Conservation (phyloP, 2,797 vertebrate genomes). For the Falco concolor region DNA sequence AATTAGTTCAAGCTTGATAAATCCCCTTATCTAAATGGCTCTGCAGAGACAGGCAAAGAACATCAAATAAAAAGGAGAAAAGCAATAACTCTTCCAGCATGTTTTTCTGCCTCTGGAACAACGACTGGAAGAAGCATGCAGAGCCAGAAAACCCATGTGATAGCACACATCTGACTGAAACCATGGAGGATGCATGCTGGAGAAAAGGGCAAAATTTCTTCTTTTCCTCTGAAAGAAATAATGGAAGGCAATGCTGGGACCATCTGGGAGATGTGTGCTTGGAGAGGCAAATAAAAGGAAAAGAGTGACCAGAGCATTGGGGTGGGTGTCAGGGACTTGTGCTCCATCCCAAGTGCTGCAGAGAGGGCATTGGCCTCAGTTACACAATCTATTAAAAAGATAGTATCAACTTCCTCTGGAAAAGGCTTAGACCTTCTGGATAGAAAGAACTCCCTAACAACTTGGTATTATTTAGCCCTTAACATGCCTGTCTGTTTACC, state of each 20-base stretch:
- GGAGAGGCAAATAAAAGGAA: not conserved
- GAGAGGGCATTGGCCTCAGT: not conserved
- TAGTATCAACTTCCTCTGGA: conserved; percentile 23
- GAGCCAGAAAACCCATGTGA: not conserved
- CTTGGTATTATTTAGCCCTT: not conserved
- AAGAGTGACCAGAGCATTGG: not conserved
- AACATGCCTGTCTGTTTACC: not conserved
- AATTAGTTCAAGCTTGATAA: conserved; percentile 63
- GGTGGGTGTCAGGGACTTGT: not conserved
- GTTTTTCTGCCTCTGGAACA: conserved; percentile 18
- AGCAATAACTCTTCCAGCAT: conserved; percentile 29
- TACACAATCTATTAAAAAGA: conserved; percentile 6
- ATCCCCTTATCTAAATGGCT: conserved; percentile 55
- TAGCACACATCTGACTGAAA: not conserved
- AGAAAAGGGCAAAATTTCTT: not conserved
- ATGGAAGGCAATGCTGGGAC: not conserved
- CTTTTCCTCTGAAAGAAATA: not conserved
- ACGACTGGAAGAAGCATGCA: not conserved
- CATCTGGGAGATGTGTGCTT: not conserved
- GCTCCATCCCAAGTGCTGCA: not conserved
- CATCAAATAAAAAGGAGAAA: conserved; percentile 43
- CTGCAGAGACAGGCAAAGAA: conserved; percentile 38
- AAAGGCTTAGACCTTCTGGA: not conserved
- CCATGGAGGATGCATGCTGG: not conserved
- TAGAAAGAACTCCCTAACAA: not conserved